Evolutionary conservation across 2,888 invertebrate species (phyloP).

Genomic region (Phyllotreta cruciferae): DNA sequence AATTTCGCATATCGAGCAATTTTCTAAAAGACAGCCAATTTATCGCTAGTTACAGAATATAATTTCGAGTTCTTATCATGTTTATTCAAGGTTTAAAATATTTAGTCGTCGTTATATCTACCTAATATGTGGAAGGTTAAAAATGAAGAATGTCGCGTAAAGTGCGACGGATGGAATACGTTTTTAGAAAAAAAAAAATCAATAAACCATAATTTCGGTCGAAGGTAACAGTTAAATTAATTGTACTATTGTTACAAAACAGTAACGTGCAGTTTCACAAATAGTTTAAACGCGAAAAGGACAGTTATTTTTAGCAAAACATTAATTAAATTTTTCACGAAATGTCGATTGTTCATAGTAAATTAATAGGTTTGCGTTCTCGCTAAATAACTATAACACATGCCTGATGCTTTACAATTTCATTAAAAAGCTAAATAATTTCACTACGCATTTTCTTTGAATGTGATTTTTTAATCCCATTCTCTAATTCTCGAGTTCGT

Average conservation of each 20-base stretch:
- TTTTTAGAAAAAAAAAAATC: conserved; percentile 13
- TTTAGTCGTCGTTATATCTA: conserved; percentile 1
- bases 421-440: too few species aligned
- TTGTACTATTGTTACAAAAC: conserved; percentile 12
- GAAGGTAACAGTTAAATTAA: conserved; percentile 10
- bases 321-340: conserved; percentile 21
- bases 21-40: conserved; percentile 5
- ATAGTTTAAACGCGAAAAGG: conserved; percentile 21
- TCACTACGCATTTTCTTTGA: too few species aligned
- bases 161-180: not conserved
- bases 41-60: conserved; percentile 1
- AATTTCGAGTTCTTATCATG: conserved; percentile 19
- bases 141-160: not conserved
- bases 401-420: too few species aligned
- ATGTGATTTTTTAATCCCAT: too few species aligned
- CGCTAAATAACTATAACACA: conserved; percentile 3
- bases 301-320: conserved; percentile 27
- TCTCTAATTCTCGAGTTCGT: too few species aligned
- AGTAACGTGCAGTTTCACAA: conserved; percentile 11
- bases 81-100: conserved; percentile 23
- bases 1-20: not conserved
- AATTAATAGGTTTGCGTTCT: conserved; percentile 19
- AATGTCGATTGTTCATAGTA: conserved; percentile 15
- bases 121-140: conserved; percentile 3
- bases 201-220: conserved; percentile 3